Base-by-base conservation (phyloP, 2,113 vertebrate species). In the Poeciliopsis prolifica region DNA sequence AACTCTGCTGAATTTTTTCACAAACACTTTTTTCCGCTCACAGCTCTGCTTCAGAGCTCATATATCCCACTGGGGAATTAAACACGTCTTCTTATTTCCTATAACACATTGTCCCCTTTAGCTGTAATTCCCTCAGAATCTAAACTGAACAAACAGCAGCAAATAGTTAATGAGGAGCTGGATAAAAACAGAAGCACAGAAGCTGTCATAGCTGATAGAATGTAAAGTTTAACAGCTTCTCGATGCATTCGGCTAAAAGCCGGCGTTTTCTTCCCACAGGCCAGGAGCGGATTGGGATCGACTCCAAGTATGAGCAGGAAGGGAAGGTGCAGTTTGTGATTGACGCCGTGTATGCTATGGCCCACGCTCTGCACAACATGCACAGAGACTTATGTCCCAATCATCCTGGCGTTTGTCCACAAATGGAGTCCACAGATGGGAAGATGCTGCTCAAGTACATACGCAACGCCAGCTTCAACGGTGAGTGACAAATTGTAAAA, bases 291-390 rank as follows among this genome's bases (percentile, higher is more conserved):
- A 94, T 94, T 17, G 92, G 92, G 48, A 91, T 82, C 4, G 90
- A 94, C 85, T 93, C 93, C 69, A 91, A 86, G 83, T 94, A 91
- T 13, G 91, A 94, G 83, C 93, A 94, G 86, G 93, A 94, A 26
- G 92, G 92, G 70, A 94, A 94, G 83, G 93, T 94, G 75, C 93
- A 94, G 86, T 94, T 93, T 83, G 93, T 94, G 85, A 93, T 93
- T 68, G 93, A 94, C 62, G 92, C 92, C 0, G 91, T 94, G 65
- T 93, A 93, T n/a, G 77, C 92, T 76, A 91, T 94, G 89, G 93
- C 93, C 69, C 93, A 94, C 78, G 92, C 93, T 9, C 88, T 94
- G 1, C 93, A 94, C 87, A 90, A 73, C 89, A 93, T 94, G 92
- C 93, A 93, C 64, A 86, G 84, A 65, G 93, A 93, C 70, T 70